Evolutionary conservation across 2,888 invertebrate genomes (phyloP).

Genomic region (Phanerotoma sp.): DNA sequence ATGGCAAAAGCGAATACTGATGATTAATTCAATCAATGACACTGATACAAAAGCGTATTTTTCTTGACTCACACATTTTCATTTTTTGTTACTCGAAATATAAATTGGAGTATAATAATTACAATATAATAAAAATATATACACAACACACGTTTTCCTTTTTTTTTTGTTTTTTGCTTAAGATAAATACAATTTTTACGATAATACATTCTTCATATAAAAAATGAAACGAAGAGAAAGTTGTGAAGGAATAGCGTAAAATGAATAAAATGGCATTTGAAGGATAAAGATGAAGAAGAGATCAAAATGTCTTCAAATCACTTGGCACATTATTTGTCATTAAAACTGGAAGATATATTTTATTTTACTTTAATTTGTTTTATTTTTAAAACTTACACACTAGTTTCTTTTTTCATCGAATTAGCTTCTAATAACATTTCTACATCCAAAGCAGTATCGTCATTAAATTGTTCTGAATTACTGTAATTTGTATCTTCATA

Average conservation of each 20-base stretch:
- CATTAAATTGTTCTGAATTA: conserved; percentile 31
- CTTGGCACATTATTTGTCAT: conserved; percentile 15
- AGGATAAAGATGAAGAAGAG: not conserved
- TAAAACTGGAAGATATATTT: conserved; percentile 10
- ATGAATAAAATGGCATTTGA: not conserved
- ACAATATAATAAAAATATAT: conserved; percentile 1
- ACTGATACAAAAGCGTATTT: conserved; percentile 1
- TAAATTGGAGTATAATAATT: not conserved
- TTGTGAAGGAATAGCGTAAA: not conserved
- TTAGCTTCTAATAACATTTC: conserved; percentile 34
- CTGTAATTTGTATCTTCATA: conserved; percentile 32
- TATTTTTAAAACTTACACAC: conserved; percentile 42
- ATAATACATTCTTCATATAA: not conserved
- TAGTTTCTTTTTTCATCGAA: conserved; percentile 52
- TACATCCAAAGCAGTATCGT: conserved; percentile 30
- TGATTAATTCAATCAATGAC: too few relatives aligned
- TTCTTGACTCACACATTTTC: not conserved
- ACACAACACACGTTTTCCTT: conserved; percentile 1
- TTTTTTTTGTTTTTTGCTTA: too few relatives aligned
- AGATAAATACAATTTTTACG: conserved; percentile 1
- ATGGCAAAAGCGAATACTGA: too few relatives aligned
- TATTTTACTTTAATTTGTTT: not conserved
- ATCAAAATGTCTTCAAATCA: conserved; percentile 9
- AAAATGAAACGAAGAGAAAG: not conserved
- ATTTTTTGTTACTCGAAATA: not conserved